A percentile compares a stretch with the other conserved stretches of the same genome.
phyloP scores from a whole-genome alignment of 2,888 invertebrate genomes.

The Watsonalla binaria region DNA sequence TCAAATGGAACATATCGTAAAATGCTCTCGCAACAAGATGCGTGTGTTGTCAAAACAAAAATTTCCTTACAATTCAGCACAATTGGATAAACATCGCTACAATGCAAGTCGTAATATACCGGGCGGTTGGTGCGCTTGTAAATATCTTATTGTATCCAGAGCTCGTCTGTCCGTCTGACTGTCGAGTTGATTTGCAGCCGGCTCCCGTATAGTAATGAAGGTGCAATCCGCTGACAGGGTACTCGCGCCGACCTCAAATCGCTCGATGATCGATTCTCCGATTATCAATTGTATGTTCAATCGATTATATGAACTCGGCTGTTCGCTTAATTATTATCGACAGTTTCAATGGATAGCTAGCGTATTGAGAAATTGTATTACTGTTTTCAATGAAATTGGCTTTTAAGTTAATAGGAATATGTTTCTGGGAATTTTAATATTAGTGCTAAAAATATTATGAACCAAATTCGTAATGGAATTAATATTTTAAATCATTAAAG shows the following conservation, averaged over 20 bases:
- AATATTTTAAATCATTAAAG: no score
- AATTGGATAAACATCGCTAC: constrained; percentile 30
- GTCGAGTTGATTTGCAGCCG: constrained; percentile 56
- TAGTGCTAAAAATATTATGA: no score
- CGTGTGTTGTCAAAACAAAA: constrained; percentile 40
- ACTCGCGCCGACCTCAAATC: constrained; percentile 40
- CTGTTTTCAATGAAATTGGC: background rate
- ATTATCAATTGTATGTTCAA: constrained; percentile 48
- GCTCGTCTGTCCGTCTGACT: constrained; percentile 60
- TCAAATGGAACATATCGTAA: constrained; percentile 1
- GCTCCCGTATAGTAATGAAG: constrained; percentile 68
- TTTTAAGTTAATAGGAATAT: background rate
- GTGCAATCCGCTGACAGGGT: constrained; percentile 51
- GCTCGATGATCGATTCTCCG: constrained; percentile 53
- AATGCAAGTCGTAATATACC: constrained; percentile 36
- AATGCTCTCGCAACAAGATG: constrained; percentile 16
- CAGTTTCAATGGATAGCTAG: constrained; percentile 25
- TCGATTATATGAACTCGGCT: constrained; percentile 42
- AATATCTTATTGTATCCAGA: constrained; percentile 61
- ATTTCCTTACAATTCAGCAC: constrained; percentile 37
- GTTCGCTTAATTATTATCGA: constrained; percentile 45
- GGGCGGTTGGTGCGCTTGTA: constrained; percentile 47
- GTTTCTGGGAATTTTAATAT: background rate
- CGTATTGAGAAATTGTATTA: constrained; percentile 13
- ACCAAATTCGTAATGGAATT: no score